Base-by-base conservation (phyloP, 2,888 invertebrate species). In the Napeogenes sylphis region DNA sequence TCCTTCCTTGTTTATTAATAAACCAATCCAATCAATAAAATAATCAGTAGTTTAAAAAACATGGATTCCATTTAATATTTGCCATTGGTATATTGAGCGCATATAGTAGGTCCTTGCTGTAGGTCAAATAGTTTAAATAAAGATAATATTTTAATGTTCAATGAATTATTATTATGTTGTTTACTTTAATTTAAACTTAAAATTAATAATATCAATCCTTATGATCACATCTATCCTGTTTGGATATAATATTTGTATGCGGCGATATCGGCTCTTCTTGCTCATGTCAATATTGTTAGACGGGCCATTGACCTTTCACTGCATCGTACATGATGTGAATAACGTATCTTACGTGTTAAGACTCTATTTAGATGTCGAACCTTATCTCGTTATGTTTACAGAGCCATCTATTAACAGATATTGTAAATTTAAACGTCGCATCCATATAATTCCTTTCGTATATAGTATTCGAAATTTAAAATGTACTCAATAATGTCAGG, bases 201-300 rank as follows among this genome's bases (percentile, higher is more conserved):
- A 45, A 58, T 42, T 42, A 57, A 33, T 57, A 42, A 35, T 45
- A n/a, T 13, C n/a, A 51, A 30, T 21, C 70, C 72, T 72, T 62
- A 67, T 70, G 62, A 70, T 70, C 73, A 68, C 75, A 74, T 77
- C 75, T 80, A 82, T 80, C 79, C 71, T 83, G 78, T 87, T 85
- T 84, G 84, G 82, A 73, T 79, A 81, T 78, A 78, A 76, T 87
- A 79, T 87, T 88, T 88, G 85, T 81, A 73, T 74, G 79, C 72
- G 72, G 71, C 77, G 84, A 84, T 88, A 87, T 85, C 85, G 77
- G 71, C 73, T 85, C 82, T 77, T 81, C 81, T 81, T 76, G 77
- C 70, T 68, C 69, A 75, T 74, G 85, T 85, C 82, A 86, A 85
- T 87, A 86, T 86, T 85, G 82, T 83, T 76, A 76, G 82, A 84